Base-by-base conservation (phyloP, 2,888 invertebrate species). In the Mantis religiosa region DNA sequence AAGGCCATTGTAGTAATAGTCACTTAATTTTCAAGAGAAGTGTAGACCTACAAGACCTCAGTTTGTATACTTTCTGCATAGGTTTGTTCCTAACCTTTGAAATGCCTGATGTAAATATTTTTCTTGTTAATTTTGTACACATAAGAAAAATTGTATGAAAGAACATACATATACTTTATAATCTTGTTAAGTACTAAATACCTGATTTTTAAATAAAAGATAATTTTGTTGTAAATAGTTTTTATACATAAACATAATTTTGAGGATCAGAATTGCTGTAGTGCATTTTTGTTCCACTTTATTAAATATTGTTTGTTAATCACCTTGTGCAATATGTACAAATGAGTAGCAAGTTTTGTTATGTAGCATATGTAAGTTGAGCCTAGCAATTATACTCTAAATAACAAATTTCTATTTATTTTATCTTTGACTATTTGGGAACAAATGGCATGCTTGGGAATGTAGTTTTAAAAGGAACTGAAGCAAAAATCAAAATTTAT, bases 311-410 rank as follows among this genome's bases (percentile, higher is more conserved):
- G 25, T 71, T 71, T 71, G 54, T 71, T 71, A 71, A 71, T 71
- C 54, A 25, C 25, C 27, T 85, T 28, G 89, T 89, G 89, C 89
- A 89, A 89, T 89, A 89, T 90, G 90, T 90, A 89, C 89, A 90
- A 89, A 89, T n/a, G 71, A 82, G 28, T 28, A 86, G 41, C 54
- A 85, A n/a, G 82, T 89, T 89, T 54, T 89, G 87, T 41, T 87
- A 87, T 86, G 88, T 89, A 30, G 88, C 81, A 85, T 89, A 47
- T 89, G 81, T 83, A 86, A 86, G 89, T 88, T 85, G n/a, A 85
- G 28, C 85, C 81, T 83, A 87, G 41, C 87, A 27, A 30, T 89
- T 88, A 54, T 81, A 28, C 84, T 86, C 87, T 88, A 27, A 85
- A 41, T 86, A 88, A 85, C 85, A 82, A 85, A 85, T 82, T 86